These are phyloP conservation scores for Crenichthys baileyi DNA, from an alignment of 2,797 vertebrate species.

Conservation along the genomic window DNA sequence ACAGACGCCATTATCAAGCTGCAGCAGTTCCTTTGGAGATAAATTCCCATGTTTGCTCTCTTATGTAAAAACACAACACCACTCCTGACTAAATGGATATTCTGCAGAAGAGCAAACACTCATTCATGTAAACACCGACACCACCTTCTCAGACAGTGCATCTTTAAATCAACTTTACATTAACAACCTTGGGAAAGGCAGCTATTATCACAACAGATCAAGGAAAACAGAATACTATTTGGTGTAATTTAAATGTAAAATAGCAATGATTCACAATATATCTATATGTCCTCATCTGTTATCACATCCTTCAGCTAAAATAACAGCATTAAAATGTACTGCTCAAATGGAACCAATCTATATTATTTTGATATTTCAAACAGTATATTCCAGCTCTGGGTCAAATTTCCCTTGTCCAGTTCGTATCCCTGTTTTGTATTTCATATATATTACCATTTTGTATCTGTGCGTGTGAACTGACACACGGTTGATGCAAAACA, in stretches of 20 bases:
- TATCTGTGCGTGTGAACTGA: background rate
- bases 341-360: background rate
- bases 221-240: background rate
- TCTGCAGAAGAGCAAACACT: background rate
- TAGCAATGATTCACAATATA: background rate
- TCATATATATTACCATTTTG: background rate
- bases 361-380: background rate
- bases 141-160: background rate
- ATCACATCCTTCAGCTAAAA: background rate
- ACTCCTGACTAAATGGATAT: background rate
- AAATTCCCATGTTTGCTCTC: slow-evolving; percentile 5
- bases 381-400: background rate
- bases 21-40: background rate
- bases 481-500: background rate
- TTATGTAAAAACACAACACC: background rate
- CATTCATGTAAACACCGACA: background rate
- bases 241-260: slow-evolving; percentile 1
- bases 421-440: background rate
- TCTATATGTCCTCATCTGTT: background rate
- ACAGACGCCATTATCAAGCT: background rate
- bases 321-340: background rate
- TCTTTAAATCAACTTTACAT: background rate
- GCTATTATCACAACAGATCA: background rate
- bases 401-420: background rate
- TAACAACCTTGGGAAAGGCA: background rate